phyloP scores from a whole-genome alignment of 2,113 vertebrate genomes.

The Myocastor coypus region DNA sequence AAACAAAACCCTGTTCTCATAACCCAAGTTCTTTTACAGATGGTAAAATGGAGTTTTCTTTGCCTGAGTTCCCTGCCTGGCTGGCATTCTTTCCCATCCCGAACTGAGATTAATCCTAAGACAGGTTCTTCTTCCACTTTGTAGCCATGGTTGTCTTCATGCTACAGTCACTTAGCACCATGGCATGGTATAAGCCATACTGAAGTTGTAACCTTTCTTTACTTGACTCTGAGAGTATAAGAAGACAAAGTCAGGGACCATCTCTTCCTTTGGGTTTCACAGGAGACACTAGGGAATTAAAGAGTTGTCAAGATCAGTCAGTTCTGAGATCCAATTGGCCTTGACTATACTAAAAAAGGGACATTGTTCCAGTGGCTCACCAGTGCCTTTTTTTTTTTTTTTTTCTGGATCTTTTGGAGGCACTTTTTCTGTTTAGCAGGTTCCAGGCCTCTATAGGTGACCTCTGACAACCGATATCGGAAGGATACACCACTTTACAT shows the following conservation, averaged over 20 bases:
- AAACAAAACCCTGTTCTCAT: neutral
- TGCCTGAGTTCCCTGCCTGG: neutral
- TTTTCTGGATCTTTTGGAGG: conserved; percentile 21
- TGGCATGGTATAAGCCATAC: neutral
- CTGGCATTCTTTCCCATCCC: conserved; percentile 27
- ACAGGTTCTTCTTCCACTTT: neutral
- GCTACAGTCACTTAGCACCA: neutral
- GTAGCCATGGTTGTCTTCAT: neutral
- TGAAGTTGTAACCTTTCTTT: neutral
- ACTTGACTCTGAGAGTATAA: neutral
- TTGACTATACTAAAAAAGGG: neutral
- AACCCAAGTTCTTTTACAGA: neutral
- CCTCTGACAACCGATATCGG: neutral
- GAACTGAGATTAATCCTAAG: neutral
- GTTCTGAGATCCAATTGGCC: neutral
- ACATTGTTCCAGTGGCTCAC: neutral
- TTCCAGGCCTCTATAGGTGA: conserved; percentile 37
- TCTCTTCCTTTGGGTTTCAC: neutral
- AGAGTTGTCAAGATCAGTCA: conserved; percentile 31
- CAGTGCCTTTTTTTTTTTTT: neutral
- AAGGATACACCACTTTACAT: conserved; percentile 2
- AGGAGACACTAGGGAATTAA: conserved; percentile 7
- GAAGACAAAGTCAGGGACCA: conserved; percentile 27
- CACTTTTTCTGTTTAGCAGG: conserved; percentile 14
- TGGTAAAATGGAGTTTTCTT: conserved; percentile 37